phyloP scores from a whole-genome alignment of 2,797 vertebrate genomes.

The Mionectes olivaceus region DNA sequence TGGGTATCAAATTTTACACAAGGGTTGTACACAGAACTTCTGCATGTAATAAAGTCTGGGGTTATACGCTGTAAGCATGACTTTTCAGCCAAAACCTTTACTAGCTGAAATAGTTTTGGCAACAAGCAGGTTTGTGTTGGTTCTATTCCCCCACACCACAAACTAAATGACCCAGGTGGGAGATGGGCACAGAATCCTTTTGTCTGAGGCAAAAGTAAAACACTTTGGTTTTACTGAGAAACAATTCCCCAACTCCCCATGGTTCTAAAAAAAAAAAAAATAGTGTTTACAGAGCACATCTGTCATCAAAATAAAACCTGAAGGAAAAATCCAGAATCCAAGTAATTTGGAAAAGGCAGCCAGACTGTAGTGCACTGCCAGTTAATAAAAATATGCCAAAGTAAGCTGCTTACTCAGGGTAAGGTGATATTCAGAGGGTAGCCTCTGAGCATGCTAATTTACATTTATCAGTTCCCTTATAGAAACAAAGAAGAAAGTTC shows the following conservation, averaged over 20 bases:
- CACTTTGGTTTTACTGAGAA: neutral
- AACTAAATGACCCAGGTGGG: rapidly evolving
- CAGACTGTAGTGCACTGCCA: neutral
- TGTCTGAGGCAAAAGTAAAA: neutral
- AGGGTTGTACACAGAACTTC: neutral
- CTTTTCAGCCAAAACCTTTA: neutral
- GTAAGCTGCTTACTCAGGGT: neutral
- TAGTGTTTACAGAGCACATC: neutral
- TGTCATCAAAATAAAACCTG: neutral
- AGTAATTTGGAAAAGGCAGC: neutral
- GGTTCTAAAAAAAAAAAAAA: neutral
- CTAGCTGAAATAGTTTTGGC: neutral
- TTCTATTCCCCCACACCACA: neutral
- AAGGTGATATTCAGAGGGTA: neutral
- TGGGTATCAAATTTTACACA: rapidly evolving
- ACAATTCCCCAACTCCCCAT: neutral
- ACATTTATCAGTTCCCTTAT: neutral
- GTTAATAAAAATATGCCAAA: neutral
- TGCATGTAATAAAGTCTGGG: neutral
- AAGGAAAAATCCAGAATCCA: neutral
- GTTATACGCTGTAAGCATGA: rapidly evolving
- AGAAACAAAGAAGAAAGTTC: neutral
- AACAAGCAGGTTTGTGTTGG: neutral
- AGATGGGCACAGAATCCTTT: neutral
- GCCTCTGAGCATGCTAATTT: neutral